Base-by-base conservation (phyloP, 1,140 invertebrate species). In the Heliconius hewitsoni region DNA sequence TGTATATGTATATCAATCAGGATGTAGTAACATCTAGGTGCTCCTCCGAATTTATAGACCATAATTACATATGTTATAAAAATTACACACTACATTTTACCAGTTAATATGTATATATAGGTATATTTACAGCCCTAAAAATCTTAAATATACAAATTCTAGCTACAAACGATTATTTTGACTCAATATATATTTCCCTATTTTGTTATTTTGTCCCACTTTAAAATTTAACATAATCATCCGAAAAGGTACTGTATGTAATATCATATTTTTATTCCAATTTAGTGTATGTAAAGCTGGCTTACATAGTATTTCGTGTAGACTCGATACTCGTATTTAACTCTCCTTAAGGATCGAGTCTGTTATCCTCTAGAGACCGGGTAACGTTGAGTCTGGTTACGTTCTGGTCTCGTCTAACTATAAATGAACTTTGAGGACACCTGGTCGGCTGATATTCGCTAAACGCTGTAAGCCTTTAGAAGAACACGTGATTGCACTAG, bases 351-450 rank as follows among this genome's bases (percentile, higher is more conserved):
- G 73, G 73, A 74, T 27, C 55, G 39, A 70, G 52, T 79, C 39
- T n/a, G 71, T 79, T 73, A 79, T 73, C 27, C 77, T 79, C 77
- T 27, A 74, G 77, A 79, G 77, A 66, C 77, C 60, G 42, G 77
- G 77, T 74, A 74, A 73, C 77, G 77, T 55, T 71, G 71, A 73
- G 72, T 70, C 77, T 37, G 72, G 77, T 74, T 74, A 42, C 37
- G 71, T 71, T 34, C 30, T 71, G 70, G 70, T 39, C 71, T 72
- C 34, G 71, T 72, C 71, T 39, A 72, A 72, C 71, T 72, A 72
- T 72, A 72, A 39, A 42, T 42, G 34, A 72, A 72, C 34, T 72
- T 72, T 72, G 34, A 72, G 42, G 23, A 66, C 27, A 66, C 27
- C 60, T 66, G 9, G 11, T 30, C 60, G 60, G 60, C 13, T 66